Conservation (phyloP, 1,140 invertebrate species). For the Neotoxoptera formosana region DNA sequence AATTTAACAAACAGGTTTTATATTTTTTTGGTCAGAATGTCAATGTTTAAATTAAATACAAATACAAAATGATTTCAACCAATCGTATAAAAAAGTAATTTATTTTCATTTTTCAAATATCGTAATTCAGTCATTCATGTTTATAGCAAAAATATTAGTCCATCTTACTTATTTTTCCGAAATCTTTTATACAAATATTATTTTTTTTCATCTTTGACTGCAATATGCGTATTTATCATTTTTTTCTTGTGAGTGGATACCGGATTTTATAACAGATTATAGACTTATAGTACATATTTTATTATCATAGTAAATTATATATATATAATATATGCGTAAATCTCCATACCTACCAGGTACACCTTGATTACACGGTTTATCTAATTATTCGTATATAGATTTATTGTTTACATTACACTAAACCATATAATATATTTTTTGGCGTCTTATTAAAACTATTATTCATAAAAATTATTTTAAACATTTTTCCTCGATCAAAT, state of each 20-base stretch:
- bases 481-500: too few relatives aligned
- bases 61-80: not conserved
- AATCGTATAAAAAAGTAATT: not conserved
- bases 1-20: not conserved
- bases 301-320: not conserved
- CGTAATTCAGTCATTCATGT: not conserved
- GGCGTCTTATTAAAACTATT: too few relatives aligned
- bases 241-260: not conserved
- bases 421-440: too few relatives aligned
- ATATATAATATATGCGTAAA: too few relatives aligned
- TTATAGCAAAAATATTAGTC: not conserved
- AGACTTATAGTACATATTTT: not conserved
- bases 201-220: not conserved
- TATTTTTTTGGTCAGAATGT: not conserved
- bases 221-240: not conserved
- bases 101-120: not conserved
- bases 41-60: not conserved
- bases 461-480: too few relatives aligned
- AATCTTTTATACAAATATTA: not conserved
- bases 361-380: too few relatives aligned
- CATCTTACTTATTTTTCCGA: not conserved
- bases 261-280: not conserved
- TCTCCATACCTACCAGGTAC: too few relatives aligned
- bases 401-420: too few relatives aligned
- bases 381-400: too few relatives aligned